Percentiles rank a stretch among this genome's conserved stretches.
phyloP scores from a whole-genome alignment of 2,797 vertebrate genomes.

The Sebastes trivittatus region DNA sequence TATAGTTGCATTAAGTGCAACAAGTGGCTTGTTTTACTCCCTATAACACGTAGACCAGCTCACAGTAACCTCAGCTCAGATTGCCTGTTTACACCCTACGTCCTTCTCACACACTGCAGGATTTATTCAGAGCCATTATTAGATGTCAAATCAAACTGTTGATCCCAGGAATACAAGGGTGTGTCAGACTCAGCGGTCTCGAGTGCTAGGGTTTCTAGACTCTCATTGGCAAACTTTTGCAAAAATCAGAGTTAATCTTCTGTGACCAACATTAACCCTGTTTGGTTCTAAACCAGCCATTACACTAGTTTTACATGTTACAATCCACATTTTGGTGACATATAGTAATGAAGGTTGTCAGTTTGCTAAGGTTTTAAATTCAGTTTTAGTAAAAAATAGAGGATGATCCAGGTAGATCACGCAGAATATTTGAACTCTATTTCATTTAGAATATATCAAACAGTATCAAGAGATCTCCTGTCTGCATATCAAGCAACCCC shows the following conservation, averaged over 20 bases:
- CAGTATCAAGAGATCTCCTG: background rate
- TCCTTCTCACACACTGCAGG: background rate
- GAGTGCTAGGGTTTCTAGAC: too few species aligned
- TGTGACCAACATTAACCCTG: background rate
- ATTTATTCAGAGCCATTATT: background rate
- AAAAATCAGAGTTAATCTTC: background rate
- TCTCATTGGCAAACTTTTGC: background rate
- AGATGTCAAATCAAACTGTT: background rate
- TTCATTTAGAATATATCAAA: background rate
- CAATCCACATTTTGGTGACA: background rate
- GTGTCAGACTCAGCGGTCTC: too few species aligned
- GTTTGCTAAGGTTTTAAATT: background rate
- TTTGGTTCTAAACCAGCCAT: background rate
- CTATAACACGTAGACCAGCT: background rate
- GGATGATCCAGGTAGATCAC: background rate
- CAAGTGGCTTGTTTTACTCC: background rate
- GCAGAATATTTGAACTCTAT: background rate
- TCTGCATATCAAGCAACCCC: background rate
- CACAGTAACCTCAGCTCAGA: background rate
- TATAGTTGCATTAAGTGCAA: fast-evolving
- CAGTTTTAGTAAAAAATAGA: background rate
- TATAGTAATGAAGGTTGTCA: background rate
- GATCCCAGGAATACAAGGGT: too few species aligned
- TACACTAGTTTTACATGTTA: background rate
- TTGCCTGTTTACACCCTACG: background rate